These are phyloP conservation scores for Stegodyphus dumicola DNA, from an alignment of 1,140 invertebrate species.

Conservation along the genomic window DNA sequence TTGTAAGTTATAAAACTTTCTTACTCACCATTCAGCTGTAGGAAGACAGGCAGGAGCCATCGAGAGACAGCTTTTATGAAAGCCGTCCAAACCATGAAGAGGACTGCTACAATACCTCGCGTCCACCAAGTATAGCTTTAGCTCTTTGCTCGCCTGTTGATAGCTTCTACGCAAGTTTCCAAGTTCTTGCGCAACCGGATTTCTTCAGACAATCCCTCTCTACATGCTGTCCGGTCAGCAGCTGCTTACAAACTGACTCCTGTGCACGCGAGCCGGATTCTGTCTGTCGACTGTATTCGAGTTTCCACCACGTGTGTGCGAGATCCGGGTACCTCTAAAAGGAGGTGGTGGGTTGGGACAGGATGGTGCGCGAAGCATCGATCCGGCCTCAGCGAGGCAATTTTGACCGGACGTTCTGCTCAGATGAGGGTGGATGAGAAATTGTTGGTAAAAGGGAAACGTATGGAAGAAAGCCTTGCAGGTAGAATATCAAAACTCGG, in stretches of 20 bases:
- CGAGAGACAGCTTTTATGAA: neutral
- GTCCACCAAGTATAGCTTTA: neutral
- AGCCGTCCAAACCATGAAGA: neutral
- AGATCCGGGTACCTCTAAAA: constrained; percentile 9
- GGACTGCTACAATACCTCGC: neutral
- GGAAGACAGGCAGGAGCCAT: constrained; percentile 4
- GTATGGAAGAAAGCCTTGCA: constrained; percentile 1
- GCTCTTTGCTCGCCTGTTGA: no score
- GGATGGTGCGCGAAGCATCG: constrained; percentile 36
- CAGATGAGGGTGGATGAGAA: constrained; percentile 36
- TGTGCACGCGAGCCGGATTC: constrained; percentile 34
- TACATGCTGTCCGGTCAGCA: neutral
- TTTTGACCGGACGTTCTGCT: constrained; percentile 46
- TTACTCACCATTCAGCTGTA: neutral
- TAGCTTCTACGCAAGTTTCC: neutral
- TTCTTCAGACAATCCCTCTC: constrained; percentile 5
- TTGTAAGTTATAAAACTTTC: no score
- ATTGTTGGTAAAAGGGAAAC: constrained; percentile 32
- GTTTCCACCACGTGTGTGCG: constrained; percentile 15
- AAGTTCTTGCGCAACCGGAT: neutral
- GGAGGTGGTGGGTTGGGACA: constrained; percentile 1
- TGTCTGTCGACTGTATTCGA: constrained; percentile 5
- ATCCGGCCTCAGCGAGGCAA: constrained; percentile 35
- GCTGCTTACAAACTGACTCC: constrained; percentile 13
- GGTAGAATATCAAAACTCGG: constrained; percentile 46